A percentile compares a stretch with the other conserved stretches of the same genome.
Conservation (phyloP, 2,888 invertebrate genomes). For the Leucozona laternaria region DNA sequence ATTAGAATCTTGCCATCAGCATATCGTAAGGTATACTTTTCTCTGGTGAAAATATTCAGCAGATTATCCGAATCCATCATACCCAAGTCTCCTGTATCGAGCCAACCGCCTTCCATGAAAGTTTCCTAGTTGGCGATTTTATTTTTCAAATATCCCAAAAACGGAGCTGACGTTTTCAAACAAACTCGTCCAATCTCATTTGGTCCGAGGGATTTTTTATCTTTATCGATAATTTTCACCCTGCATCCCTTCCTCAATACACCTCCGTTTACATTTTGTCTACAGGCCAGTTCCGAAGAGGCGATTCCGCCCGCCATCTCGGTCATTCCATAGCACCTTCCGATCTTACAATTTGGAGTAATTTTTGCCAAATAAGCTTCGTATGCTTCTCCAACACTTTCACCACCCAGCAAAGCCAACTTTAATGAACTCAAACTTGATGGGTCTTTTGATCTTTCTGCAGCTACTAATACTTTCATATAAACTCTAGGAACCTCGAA, state of each 20-base stretch:
- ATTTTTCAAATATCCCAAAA: conserved; percentile 18
- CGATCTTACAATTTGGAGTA: not conserved
- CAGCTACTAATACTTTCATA: conserved; percentile 19
- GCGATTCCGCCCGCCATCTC: not conserved
- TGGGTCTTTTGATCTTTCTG: not conserved
- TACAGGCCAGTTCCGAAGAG: not conserved
- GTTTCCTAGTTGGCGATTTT: not conserved
- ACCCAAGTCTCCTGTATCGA: not conserved
- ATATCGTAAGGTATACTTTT: not conserved
- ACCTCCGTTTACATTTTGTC: not conserved
- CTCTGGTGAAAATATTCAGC: not conserved
- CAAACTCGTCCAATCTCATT: conserved; percentile 2
- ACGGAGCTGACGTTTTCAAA: not conserved
- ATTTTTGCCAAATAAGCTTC: not conserved
- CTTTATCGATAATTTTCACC: conserved; percentile 12
- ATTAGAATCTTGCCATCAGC: not conserved
- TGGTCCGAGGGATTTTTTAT: not conserved
- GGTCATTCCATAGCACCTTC: not conserved
- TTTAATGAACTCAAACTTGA: not conserved
- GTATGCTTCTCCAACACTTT: not conserved
- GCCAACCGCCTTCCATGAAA: conserved; percentile 7
- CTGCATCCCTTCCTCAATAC: not conserved
- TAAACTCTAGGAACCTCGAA: conserved; percentile 60
- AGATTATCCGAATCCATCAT: conserved; percentile 7
- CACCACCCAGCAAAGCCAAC: not conserved